Evolutionary conservation across 2,888 invertebrate genomes (phyloP), one percentile per base, ranked within the genome.

Genomic region (Chymomyza fuscimana): DNA sequence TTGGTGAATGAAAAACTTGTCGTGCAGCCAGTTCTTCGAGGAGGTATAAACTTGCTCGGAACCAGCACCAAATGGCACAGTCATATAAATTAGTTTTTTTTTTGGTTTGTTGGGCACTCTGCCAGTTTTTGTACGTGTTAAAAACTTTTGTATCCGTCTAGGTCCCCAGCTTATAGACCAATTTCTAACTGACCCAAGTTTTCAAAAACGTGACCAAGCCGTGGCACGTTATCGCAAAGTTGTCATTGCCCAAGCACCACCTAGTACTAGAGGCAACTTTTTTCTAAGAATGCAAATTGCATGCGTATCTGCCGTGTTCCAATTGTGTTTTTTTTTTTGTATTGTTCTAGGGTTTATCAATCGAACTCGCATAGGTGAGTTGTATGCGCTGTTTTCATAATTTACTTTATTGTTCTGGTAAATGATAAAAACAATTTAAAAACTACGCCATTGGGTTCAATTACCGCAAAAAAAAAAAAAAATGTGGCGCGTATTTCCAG

Each of bases 1-100:
- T 70, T 72, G 71, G 65, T 77, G 84, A 82, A 81, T 80, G 82
- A 81, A 85, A 73, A 19, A 6, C 25, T 19, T 19, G 58, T 22
- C 22, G 54, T 54, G 22, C 54, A 22, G 19, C 16, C 54, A 54
- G 22, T 22, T 54, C 54, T 15, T 54, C 54, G 16, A 15, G 54
- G 54, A 15, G 54, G 10, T 5, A 54, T 3, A 46, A 46, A 46
- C 12, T 12, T 3, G 40, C 12, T 15, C 40, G 40, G 40, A 10
- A 12, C 12, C 40, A 46, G 40, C 40, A 12, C 7, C 40, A 40
- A 40, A 40, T 40, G 40, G 40, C 40, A 46, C 40, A 46, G 12
- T 46, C 40, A 46, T 7, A 12, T 12, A 46, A 4, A 6, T 46
- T 46, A 15, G 12, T 46, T 32, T 32, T 32, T 1, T 22, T 1